phyloP scores from a whole-genome alignment of 2,888 invertebrate species.

The Lysandra bellargus region DNA sequence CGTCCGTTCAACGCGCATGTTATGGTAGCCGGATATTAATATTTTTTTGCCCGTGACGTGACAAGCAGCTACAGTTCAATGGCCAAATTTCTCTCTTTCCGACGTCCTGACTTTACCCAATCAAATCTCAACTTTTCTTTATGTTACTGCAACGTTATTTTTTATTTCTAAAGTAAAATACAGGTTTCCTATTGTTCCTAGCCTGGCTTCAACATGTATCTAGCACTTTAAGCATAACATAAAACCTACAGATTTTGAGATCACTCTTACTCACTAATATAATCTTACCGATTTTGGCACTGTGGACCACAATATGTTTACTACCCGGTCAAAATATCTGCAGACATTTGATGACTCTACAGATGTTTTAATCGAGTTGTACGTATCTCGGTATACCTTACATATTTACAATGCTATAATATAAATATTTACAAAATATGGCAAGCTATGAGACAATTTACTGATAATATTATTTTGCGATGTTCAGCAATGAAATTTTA shows the following conservation, averaged over 20 bases:
- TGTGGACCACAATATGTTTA: constrained; percentile 62
- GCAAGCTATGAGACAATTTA: constrained; percentile 36
- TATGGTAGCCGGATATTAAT: too few species aligned
- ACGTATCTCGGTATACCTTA: constrained; percentile 40
- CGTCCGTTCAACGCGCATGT: too few species aligned
- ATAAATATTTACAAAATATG: constrained; percentile 37
- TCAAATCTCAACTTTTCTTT: background rate
- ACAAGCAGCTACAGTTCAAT: background rate
- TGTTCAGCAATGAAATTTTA: too few species aligned
- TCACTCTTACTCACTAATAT: constrained; percentile 68
- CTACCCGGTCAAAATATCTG: background rate
- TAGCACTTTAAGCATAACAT: constrained; percentile 40
- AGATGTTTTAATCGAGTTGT: background rate
- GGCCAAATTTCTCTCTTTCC: background rate
- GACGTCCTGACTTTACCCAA: background rate
- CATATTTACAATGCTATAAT: constrained; percentile 14
- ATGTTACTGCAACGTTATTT: background rate
- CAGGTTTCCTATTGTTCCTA: background rate
- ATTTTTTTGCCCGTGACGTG: too few species aligned
- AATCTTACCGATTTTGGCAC: constrained; percentile 77
- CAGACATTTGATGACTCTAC: background rate
- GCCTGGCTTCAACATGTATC: background rate
- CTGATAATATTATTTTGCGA: background rate
- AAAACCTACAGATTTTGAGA: constrained; percentile 75
- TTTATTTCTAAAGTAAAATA: background rate